These are phyloP conservation scores for Danio rerio DNA, from an alignment of 2,113 vertebrate species.

Conservation along the genomic window DNA sequence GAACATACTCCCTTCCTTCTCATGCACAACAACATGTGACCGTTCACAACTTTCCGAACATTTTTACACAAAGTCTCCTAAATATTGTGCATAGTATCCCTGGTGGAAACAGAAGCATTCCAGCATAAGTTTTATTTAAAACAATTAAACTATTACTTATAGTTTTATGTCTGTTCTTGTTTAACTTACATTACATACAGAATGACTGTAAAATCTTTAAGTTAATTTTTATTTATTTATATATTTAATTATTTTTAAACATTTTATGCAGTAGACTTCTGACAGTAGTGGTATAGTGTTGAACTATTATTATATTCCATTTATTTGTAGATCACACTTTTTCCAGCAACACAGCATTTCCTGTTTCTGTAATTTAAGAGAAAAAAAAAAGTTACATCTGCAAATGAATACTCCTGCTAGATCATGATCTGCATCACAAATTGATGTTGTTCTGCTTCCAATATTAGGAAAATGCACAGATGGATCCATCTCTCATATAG, in stretches of 20 bases:
- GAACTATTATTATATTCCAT: not conserved
- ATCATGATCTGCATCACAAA: conserved; percentile 53
- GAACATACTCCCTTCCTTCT: not conserved
- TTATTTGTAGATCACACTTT: not conserved
- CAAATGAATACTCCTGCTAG: conserved; percentile 48
- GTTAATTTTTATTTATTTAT: no score
- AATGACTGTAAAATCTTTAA: no score
- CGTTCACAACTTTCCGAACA: not conserved
- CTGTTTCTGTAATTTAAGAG: not conserved
- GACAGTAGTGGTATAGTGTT: not conserved
- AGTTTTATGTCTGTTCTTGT: no score
- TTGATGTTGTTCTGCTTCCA: conserved; percentile 53
- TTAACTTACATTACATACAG: no score
- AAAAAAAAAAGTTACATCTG: conserved; percentile 27
- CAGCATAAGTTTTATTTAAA: not conserved
- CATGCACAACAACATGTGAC: not conserved
- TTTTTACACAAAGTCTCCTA: not conserved
- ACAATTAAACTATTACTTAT: not conserved
- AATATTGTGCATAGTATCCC: not conserved
- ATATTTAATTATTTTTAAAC: not conserved
- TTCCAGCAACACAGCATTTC: not conserved
- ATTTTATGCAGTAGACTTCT: not conserved
- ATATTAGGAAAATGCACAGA: conserved; percentile 51
- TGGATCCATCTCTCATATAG: conserved; percentile 50
- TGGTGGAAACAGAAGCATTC: not conserved